Evolutionary conservation across 2,113 vertebrate genomes (phyloP).

Genomic region (Willisornis vidua): DNA sequence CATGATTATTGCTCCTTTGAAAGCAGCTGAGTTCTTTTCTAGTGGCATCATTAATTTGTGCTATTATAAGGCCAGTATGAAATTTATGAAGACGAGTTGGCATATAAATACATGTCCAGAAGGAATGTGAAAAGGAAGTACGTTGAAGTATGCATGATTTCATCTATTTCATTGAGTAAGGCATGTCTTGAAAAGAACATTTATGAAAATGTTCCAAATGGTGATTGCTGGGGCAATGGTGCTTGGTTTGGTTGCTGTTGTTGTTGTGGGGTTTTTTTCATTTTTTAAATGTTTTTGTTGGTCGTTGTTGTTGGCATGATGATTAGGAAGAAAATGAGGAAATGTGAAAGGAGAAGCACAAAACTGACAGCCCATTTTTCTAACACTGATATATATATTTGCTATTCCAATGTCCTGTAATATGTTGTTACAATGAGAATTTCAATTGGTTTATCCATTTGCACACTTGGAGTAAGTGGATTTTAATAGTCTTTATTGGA

Average conservation of each 20-base stretch:
- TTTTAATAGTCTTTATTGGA: not conserved
- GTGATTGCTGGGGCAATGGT: conserved; percentile 18
- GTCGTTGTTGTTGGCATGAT: not conserved
- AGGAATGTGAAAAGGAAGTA: conserved; percentile 58
- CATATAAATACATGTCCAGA: conserved; percentile 48
- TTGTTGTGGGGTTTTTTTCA: rapidly evolving
- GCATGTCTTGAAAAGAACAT: conserved; percentile 48
- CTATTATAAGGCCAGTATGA: conserved; percentile 54
- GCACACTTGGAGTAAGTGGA: not conserved
- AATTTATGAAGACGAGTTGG: conserved; percentile 60
- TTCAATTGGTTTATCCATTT: not conserved
- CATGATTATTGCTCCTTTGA: conserved; percentile 65
- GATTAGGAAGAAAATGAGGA: not conserved
- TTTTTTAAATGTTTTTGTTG: not conserved
- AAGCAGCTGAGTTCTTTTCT: conserved; percentile 58
- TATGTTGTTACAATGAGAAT: not conserved
- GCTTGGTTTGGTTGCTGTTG: too few species aligned
- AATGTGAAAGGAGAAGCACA: conserved; percentile 11
- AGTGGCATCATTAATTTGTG: conserved; percentile 66
- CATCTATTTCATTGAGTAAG: conserved; percentile 29
- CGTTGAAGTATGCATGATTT: conserved; percentile 2
- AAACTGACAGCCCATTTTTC: not conserved
- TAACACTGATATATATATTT: not conserved
- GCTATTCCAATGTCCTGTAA: not conserved
- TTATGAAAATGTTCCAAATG: conserved; percentile 49